A percentile compares a stretch with the other conserved stretches of the same genome.
These are phyloP conservation scores for Nephrotoma flavescens DNA, from an alignment of 2,888 invertebrate species.

Conservation along the genomic window DNA sequence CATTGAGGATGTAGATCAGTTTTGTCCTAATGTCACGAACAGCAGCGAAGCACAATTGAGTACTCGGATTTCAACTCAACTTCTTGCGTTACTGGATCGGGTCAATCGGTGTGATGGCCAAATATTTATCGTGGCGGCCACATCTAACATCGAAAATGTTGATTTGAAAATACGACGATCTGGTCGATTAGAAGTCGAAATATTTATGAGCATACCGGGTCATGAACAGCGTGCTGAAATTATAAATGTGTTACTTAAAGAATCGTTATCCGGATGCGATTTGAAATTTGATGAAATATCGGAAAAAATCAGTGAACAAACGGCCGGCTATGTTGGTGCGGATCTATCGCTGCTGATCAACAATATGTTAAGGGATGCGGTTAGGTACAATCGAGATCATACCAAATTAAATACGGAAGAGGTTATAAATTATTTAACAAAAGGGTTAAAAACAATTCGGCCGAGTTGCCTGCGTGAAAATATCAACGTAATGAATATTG, in stretches of 20 bases:
- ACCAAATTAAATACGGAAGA: background rate
- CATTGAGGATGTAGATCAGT: conserved; percentile 31
- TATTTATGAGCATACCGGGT: conserved; percentile 35
- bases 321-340: conserved; percentile 41
- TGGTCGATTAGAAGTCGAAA: conserved; percentile 40
- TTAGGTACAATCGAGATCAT: background rate
- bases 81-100: conserved; percentile 36
- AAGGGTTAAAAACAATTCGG: conserved; percentile 10
- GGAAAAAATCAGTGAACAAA: conserved; percentile 29
- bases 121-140: conserved; percentile 39
- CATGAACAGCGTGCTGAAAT: conserved; percentile 32
- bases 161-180: conserved; percentile 35
- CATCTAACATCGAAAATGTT: conserved; percentile 34
- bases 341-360: conserved; percentile 37
- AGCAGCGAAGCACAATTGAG: conserved; percentile 23
- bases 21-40: conserved; percentile 27
- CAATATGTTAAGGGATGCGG: conserved; percentile 20
- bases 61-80: conserved; percentile 31
- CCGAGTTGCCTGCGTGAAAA: conserved; percentile 33
- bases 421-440: background rate
- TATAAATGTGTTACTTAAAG: conserved; percentile 22
- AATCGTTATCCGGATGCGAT: conserved; percentile 12
- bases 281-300: conserved; percentile 12
- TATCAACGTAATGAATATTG: conserved; percentile 29
- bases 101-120: conserved; percentile 19